These are phyloP conservation scores for Luperina testacea DNA, from an alignment of 2,888 invertebrate genomes.

Conservation along the genomic window DNA sequence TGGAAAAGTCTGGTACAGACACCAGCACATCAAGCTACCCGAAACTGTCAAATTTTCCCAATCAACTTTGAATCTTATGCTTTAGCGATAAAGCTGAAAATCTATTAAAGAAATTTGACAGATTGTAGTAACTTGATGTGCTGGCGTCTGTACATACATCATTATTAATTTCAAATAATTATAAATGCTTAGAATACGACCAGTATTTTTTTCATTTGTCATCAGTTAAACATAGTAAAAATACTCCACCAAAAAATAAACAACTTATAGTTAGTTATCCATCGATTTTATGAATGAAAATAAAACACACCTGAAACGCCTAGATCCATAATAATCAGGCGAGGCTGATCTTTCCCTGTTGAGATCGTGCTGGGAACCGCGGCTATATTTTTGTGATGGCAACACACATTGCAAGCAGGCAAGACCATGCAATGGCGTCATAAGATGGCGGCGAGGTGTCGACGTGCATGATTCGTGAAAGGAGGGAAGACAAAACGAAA, in stretches of 20 bases:
- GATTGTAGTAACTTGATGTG: no score
- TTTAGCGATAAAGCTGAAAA: no score
- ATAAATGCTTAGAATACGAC: background rate
- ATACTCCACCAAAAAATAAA: background rate
- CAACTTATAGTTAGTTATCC: background rate
- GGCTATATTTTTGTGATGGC: constrained; percentile 85
- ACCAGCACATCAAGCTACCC: no score
- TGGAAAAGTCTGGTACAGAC: background rate
- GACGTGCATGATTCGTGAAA: constrained; percentile 74
- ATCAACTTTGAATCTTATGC: no score
- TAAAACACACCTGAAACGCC: constrained; percentile 93
- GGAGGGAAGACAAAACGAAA: constrained; percentile 71
- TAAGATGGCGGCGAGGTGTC: constrained; percentile 79
- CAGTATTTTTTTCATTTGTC: background rate
- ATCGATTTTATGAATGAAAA: constrained; percentile 23
- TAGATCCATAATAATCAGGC: constrained; percentile 93
- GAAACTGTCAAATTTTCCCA: no score
- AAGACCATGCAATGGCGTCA: constrained; percentile 88
- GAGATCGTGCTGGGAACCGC: constrained; percentile 94
- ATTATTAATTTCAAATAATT: background rate
- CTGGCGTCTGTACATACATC: no score
- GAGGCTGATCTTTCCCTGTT: constrained; percentile 92
- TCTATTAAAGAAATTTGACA: no score
- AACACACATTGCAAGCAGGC: constrained; percentile 71
- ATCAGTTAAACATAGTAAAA: constrained; percentile 23